Conservation (phyloP, 2,113 vertebrate species). For the Hemichromis elongatus region DNA sequence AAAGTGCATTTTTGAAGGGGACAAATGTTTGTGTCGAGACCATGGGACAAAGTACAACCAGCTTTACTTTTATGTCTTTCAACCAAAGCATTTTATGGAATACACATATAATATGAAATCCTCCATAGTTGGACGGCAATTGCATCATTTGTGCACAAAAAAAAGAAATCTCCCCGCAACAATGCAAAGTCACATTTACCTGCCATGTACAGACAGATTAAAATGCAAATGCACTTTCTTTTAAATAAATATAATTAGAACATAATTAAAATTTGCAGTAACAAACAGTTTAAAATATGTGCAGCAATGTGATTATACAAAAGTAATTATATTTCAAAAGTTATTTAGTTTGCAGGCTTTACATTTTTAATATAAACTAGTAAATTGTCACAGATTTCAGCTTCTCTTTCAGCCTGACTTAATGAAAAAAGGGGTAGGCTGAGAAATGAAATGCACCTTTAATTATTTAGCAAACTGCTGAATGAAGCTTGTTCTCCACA, state of each 20-base stretch:
- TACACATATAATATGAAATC: background rate
- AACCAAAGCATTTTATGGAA: background rate
- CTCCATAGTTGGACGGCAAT: background rate
- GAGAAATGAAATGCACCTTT: constrained; percentile 51
- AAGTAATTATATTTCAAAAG: background rate
- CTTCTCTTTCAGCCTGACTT: background rate
- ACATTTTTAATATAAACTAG: background rate
- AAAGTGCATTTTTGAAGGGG: constrained; percentile 20
- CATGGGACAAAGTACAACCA: background rate
- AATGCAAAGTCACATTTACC: background rate
- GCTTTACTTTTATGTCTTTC: background rate
- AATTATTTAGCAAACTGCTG: constrained; percentile 55
- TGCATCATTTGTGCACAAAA: background rate
- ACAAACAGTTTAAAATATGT: background rate
- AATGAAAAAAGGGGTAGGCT: constrained; percentile 18
- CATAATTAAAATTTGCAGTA: background rate
- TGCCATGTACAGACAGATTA: background rate
- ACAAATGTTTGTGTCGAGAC: constrained; percentile 20
- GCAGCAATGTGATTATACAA: background rate
- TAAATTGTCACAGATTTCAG: background rate
- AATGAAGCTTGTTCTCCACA: constrained; percentile 20
- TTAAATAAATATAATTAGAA: background rate
- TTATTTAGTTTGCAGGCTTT: background rate
- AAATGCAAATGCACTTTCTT: background rate
- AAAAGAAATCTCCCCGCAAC: background rate